Percentiles rank a stretch among this genome's conserved stretches.
phyloP scores from a whole-genome alignment of 2,113 vertebrate species.

The Prochilodus magdalenae region DNA sequence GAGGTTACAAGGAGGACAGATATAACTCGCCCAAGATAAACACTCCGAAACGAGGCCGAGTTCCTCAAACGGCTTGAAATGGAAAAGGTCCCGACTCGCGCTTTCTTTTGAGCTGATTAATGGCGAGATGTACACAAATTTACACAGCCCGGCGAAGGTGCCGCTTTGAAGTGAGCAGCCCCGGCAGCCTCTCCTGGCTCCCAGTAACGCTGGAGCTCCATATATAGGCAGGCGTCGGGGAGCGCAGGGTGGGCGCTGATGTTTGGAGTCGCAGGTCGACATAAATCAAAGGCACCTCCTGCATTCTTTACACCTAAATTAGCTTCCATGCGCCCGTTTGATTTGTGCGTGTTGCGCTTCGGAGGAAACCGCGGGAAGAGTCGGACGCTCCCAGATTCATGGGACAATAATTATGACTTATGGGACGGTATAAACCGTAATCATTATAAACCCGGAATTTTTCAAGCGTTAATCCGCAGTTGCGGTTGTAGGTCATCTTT shows the following conservation, averaged over 20 bases:
- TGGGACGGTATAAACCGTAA: too few relatives aligned
- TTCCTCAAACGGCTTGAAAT: constrained; percentile 33
- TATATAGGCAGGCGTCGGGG: constrained; percentile 50
- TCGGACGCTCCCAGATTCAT: too few relatives aligned
- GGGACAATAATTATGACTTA: too few relatives aligned
- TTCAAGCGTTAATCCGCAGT: too few relatives aligned
- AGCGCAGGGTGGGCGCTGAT: neutral
- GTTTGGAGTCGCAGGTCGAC: constrained; percentile 23
- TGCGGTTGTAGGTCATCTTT: too few relatives aligned
- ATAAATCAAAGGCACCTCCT: constrained; percentile 9
- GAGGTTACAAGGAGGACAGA: constrained; percentile 44
- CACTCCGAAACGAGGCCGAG: constrained; percentile 37
- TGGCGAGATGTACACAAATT: constrained; percentile 34
- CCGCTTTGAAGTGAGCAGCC: constrained; percentile 46
- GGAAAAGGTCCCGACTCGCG: constrained; percentile 41
- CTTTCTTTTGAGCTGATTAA: constrained; percentile 48
- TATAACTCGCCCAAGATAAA: constrained; percentile 53
- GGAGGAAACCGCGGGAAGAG: neutral
- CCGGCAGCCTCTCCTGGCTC: constrained; percentile 10
- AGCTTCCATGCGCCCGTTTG: neutral
- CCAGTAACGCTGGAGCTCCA: constrained; percentile 42
- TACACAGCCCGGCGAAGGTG: constrained; percentile 3
- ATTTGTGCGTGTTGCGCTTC: neutral
- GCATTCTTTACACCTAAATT: constrained; percentile 5
- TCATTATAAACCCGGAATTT: too few relatives aligned